Percentiles rank a stretch among this genome's conserved stretches.
These are phyloP conservation scores for Limonius californicus DNA, from an alignment of 1,140 invertebrate species.

Conservation along the genomic window DNA sequence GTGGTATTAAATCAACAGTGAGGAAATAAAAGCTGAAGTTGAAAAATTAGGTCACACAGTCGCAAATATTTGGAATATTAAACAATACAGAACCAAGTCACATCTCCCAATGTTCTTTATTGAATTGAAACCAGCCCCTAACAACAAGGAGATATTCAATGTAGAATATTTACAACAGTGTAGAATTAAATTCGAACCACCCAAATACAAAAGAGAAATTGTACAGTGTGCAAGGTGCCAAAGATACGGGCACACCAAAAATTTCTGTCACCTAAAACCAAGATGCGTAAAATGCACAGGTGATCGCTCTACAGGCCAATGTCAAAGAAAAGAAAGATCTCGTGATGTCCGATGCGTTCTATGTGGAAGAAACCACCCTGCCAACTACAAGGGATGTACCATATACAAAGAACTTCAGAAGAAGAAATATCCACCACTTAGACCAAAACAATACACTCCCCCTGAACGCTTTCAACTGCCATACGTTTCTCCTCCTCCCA, in stretches of 20 bases:
- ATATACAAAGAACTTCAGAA: no score
- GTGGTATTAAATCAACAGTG: not conserved
- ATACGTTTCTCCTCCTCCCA: no score
- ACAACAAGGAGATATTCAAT: not conserved
- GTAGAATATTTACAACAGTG: not conserved
- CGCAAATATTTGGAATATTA: not conserved
- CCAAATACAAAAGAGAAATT: not conserved
- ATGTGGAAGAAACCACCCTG: constrained; percentile 27
- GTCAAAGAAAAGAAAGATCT: constrained; percentile 16
- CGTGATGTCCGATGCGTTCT: constrained; percentile 23
- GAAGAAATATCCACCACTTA: no score
- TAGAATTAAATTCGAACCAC: constrained; percentile 30
- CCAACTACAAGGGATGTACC: no score
- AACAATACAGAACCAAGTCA: not conserved
- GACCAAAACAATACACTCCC: no score
- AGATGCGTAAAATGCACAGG: constrained; percentile 7
- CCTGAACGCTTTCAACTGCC: no score
- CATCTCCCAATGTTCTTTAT: no score
- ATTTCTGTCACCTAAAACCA: not conserved
- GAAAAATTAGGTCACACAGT: constrained; percentile 6
- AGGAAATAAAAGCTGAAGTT: not conserved
- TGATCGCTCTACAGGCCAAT: not conserved
- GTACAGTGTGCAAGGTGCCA: no score
- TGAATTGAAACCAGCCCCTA: not conserved
- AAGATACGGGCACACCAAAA: no score